A percentile compares a stretch with the other conserved stretches of the same genome.
Conservation (phyloP, 2,888 invertebrate genomes). For the Pterobdella sp. region DNA sequence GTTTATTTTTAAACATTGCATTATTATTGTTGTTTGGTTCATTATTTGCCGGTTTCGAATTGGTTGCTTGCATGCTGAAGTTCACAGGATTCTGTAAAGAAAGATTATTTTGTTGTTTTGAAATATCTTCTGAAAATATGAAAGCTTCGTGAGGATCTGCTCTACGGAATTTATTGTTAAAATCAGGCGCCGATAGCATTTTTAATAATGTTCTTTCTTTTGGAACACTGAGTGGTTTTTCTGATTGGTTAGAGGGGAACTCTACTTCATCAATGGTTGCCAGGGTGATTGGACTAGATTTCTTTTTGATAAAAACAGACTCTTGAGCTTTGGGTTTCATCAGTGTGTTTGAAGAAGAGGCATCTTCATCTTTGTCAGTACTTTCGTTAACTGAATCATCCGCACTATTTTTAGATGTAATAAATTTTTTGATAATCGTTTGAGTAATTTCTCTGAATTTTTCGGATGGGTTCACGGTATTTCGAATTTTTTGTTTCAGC, state of each 20-base stretch:
- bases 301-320: background rate
- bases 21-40: background rate
- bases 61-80: background rate
- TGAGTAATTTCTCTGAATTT: background rate
- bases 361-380: background rate
- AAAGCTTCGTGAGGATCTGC: too few relatives aligned
- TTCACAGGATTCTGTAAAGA: background rate
- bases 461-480: background rate
- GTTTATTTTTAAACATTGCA: slow-evolving; percentile 3
- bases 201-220: background rate
- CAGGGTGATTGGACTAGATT: background rate
- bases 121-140: too few relatives aligned
- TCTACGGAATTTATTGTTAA: background rate
- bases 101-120: background rate
- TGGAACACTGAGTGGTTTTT: background rate
- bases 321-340: background rate
- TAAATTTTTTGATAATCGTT: background rate
- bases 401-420: background rate
- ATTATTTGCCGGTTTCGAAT: background rate
- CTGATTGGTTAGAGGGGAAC: background rate
- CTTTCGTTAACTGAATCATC: background rate
- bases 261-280: background rate
- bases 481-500: background rate
- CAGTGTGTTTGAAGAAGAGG: background rate
- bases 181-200: background rate